A percentile compares a stretch with the other conserved stretches of the same genome.
Conservation (phyloP, 2,797 vertebrate genomes). For the Anguilla marmorata region DNA sequence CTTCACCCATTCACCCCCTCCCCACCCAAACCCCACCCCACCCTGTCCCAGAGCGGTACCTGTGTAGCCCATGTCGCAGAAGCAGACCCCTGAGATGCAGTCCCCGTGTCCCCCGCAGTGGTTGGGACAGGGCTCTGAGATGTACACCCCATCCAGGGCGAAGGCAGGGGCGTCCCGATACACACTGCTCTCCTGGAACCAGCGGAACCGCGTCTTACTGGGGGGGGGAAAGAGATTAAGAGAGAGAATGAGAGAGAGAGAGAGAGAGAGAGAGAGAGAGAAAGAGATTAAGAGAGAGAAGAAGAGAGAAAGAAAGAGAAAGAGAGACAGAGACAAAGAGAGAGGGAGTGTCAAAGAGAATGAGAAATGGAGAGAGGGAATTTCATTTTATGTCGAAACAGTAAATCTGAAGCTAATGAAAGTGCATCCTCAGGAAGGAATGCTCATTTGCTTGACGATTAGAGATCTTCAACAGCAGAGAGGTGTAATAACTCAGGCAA, state of each 20-base stretch:
- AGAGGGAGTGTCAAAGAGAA: not conserved
- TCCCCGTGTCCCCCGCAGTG: slow-evolving; percentile 95
- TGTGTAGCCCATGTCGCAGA: slow-evolving; percentile 95
- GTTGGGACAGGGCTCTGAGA: slow-evolving; percentile 92
- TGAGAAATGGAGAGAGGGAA: not conserved
- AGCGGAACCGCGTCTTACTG: slow-evolving; percentile 96
- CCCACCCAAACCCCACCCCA: not conserved
- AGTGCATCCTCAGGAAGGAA: too few species aligned
- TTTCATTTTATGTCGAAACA: not conserved
- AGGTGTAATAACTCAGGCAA: not conserved
- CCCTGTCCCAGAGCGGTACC: slow-evolving; percentile 63
- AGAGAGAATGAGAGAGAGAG: not conserved
- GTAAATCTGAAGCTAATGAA: not conserved
- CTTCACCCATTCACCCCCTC: not conserved
- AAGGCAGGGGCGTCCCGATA: slow-evolving; percentile 86
- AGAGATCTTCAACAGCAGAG: not conserved
- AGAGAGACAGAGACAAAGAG: not conserved
- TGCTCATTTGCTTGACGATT: too few species aligned
- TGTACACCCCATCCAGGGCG: slow-evolving; percentile 91
- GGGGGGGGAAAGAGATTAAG: not conserved
- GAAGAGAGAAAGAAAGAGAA: too few species aligned
- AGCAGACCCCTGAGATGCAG: slow-evolving; percentile 95
- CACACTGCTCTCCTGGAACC: slow-evolving; percentile 95
- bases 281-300: too few species aligned
- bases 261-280: too few species aligned